A percentile compares a stretch with the other conserved stretches of the same genome.
These are phyloP conservation scores for Lanius collurio DNA, from an alignment of 2,113 vertebrate genomes.

Conservation along the genomic window DNA sequence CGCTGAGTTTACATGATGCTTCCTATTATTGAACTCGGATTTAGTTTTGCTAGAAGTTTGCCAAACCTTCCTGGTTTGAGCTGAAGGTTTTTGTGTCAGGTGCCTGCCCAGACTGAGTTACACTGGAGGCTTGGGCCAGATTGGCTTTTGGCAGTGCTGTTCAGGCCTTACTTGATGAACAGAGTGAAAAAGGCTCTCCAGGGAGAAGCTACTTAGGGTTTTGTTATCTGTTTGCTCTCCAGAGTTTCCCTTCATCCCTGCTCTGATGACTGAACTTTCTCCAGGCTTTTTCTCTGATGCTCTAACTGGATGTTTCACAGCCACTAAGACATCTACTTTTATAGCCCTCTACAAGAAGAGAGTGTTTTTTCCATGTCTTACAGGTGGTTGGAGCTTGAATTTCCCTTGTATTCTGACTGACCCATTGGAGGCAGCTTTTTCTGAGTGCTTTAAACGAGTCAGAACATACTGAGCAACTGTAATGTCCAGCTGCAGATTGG, in stretches of 20 bases:
- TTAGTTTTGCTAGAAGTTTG: not conserved
- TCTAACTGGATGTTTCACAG: not conserved
- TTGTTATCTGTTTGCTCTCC: not conserved
- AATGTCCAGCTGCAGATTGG: not conserved
- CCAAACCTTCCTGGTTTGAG: not conserved
- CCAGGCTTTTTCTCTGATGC: not conserved
- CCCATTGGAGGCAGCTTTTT: not conserved
- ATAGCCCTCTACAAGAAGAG: not conserved
- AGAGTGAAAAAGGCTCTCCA: not conserved
- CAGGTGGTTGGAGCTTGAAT: not conserved
- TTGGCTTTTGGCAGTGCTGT: not conserved
- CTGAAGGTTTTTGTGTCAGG: not conserved
- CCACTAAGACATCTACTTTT: not conserved
- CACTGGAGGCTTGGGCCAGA: not conserved
- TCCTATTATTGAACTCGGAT: constrained; percentile 11
- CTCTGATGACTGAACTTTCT: not conserved
- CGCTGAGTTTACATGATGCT: not conserved
- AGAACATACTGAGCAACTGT: not conserved
- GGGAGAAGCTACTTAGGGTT: not conserved
- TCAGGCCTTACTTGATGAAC: not conserved
- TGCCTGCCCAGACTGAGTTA: not conserved
- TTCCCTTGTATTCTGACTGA: not conserved
- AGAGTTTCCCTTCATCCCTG: not conserved
- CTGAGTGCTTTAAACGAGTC: not conserved
- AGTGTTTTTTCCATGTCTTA: not conserved